phyloP scores from a whole-genome alignment of 1,140 invertebrate species.

The Pseudomyrmex concolor region DNA sequence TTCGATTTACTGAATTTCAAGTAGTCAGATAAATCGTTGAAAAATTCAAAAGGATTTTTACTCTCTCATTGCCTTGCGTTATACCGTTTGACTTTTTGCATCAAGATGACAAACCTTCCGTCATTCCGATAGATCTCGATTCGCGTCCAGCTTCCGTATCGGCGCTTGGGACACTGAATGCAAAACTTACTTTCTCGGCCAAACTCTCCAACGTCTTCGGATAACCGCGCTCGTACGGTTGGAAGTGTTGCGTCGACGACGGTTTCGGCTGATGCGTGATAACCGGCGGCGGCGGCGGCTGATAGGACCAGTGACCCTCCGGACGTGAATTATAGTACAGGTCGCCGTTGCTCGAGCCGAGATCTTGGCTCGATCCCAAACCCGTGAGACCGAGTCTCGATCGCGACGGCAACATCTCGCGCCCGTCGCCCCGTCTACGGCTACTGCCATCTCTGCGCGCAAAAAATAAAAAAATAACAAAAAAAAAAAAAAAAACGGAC shows the following conservation, averaged over 20 bases:
- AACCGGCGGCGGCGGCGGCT: conserved; percentile 91
- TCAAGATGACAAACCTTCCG: not conserved
- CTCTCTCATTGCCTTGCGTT: no score
- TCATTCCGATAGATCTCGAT: conserved; percentile 55
- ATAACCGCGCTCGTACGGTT: conserved; percentile 91
- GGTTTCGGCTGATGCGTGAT: conserved; percentile 95
- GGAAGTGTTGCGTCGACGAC: conserved; percentile 91
- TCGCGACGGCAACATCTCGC: conserved; percentile 90
- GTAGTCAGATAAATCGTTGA: no score
- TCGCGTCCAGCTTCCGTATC: conserved; percentile 44
- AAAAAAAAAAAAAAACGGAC: no score
- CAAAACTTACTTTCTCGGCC: conserved; percentile 90
- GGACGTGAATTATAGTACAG: conserved; percentile 93
- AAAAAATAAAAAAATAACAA: not conserved
- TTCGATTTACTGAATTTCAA: no score
- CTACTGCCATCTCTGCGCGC: conserved; percentile 80
- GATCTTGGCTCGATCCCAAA: conserved; percentile 85
- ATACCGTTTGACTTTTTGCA: not conserved
- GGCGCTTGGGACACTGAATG: not conserved
- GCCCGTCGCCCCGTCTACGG: conserved; percentile 87
- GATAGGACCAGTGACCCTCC: conserved; percentile 85
- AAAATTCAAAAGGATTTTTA: no score
- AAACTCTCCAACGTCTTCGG: conserved; percentile 96
- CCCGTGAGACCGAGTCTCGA: conserved; percentile 89
- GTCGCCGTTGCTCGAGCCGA: conserved; percentile 88